A percentile compares a stretch with the other conserved stretches of the same genome.
Evolutionary conservation across 2,113 vertebrate species (phyloP).

Genomic region (Plecotus auritus): DNA sequence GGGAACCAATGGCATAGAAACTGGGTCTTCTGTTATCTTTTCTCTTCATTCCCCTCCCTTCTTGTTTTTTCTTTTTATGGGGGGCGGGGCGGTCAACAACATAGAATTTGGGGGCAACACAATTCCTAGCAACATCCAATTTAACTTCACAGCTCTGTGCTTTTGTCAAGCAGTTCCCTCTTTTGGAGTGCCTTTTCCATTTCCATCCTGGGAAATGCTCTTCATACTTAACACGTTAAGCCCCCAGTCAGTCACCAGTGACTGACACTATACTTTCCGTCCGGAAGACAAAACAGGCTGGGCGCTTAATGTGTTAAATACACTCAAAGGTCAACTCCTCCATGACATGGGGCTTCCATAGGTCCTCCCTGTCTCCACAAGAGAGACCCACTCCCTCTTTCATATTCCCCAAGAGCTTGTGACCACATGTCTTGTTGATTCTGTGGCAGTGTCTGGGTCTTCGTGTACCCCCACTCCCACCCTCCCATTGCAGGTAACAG

Average conservation of each 20-base stretch:
- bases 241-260: no score
- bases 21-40: neutral
- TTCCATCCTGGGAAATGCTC: neutral
- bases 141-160: neutral
- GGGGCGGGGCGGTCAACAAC: neutral
- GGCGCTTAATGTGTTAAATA: neutral
- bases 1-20: neutral
- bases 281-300: no score
- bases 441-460: neutral
- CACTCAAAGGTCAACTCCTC: neutral
- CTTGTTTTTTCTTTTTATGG: neutral
- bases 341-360: neutral
- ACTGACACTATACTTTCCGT: no score
- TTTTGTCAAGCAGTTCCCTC: neutral
- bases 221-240: neutral
- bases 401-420: neutral
- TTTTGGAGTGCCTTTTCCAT: neutral
- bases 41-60: neutral
- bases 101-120: neutral
- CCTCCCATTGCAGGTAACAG: neutral
- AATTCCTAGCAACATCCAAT: neutral
- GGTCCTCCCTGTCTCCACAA: neutral
- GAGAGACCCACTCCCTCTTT: neutral
- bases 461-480: neutral
- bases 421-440: neutral